Conservation (phyloP, 2,888 invertebrate species). For the Acronicta aceris region DNA sequence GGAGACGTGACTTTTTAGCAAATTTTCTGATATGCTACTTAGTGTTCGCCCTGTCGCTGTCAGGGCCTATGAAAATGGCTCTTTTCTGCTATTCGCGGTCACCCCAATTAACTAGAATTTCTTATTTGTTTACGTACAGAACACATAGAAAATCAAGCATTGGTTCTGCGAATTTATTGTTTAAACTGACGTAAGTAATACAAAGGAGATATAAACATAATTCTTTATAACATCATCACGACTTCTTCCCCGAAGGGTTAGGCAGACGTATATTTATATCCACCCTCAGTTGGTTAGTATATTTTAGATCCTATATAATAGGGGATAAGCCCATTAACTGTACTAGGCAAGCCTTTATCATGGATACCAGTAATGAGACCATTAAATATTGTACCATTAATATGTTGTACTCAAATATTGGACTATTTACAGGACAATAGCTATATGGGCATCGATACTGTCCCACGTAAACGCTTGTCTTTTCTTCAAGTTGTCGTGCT, state of each 20-base stretch:
- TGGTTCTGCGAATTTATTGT: constrained; percentile 79
- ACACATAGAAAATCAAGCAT: constrained; percentile 79
- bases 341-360: no score
- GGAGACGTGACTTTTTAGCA: constrained; percentile 81
- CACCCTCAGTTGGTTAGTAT: no score
- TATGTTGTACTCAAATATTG: no score
- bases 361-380: no score
- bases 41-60: constrained; percentile 68
- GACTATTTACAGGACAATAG: constrained; percentile 74
- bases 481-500: constrained; percentile 85
- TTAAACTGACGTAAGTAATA: constrained; percentile 81
- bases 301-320: no score
- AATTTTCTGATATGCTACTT: constrained; percentile 79
- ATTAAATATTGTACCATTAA: no score
- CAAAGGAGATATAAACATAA: not conserved
- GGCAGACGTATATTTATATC: no score
- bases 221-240: not conserved
- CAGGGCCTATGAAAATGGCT: constrained; percentile 58
- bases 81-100: constrained; percentile 79
- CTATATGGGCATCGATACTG: constrained; percentile 84
- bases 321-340: no score
- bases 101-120: constrained; percentile 80
- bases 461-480: constrained; percentile 85
- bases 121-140: constrained; percentile 82
- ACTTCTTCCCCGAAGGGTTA: no score